Conservation (phyloP, 2,113 vertebrate species). For the Scalopus aquaticus region DNA sequence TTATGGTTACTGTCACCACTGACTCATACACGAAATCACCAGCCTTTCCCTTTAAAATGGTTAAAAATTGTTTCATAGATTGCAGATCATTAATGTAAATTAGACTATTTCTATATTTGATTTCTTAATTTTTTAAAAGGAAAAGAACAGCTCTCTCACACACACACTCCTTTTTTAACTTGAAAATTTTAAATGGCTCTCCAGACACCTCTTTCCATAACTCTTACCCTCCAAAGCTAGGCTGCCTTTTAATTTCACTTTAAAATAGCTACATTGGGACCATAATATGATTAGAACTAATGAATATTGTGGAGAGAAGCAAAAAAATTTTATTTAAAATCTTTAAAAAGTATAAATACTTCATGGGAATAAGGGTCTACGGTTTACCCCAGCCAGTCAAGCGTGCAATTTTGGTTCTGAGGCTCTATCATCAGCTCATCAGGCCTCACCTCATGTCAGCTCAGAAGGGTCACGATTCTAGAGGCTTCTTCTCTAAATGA, state of each 20-base stretch:
- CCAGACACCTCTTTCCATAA: conserved; percentile 81
- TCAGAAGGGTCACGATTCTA: neutral
- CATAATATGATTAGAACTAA: conserved; percentile 82
- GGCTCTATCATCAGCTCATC: conserved; percentile 25
- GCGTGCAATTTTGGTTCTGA: conserved; percentile 48
- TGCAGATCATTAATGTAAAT: conserved; percentile 79
- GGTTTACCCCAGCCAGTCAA: conserved; percentile 33
- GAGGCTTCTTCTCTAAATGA: neutral
- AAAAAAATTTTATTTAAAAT: conserved; percentile 75
- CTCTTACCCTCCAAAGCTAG: conserved; percentile 79
- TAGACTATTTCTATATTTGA: conserved; percentile 78
- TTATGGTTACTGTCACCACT: conserved; percentile 67
- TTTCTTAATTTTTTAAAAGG: conserved; percentile 81
- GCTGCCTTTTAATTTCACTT: conserved; percentile 82
- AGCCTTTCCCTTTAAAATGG: conserved; percentile 78
- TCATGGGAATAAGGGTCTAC: conserved; percentile 68
- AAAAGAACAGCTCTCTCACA: conserved; percentile 64
- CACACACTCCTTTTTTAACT: conserved; percentile 1
- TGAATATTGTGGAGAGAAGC: conserved; percentile 77
- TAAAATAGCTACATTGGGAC: conserved; percentile 82
- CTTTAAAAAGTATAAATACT: conserved; percentile 80
- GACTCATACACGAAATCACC: conserved; percentile 71
- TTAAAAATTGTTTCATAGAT: conserved; percentile 79
- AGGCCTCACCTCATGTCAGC: conserved; percentile 7
- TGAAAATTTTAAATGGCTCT: conserved; percentile 81